Evolutionary conservation across 2,888 invertebrate genomes (phyloP).

Genomic region (Ophion ellenae): DNA sequence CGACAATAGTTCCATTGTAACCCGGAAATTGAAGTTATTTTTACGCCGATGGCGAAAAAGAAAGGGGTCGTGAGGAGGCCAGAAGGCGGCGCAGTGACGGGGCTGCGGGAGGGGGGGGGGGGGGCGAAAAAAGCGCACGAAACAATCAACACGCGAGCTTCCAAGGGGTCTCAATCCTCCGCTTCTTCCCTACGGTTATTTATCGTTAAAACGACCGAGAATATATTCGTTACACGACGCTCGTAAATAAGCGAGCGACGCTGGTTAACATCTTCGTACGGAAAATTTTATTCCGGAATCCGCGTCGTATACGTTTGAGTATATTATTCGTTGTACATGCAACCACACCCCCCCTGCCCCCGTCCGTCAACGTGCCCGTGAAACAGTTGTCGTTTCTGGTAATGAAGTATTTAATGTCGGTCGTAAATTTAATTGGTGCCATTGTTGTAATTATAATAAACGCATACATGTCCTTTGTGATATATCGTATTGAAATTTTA

Average conservation of each 20-base stretch:
- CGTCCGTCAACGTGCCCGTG: too few species aligned
- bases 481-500: too few species aligned
- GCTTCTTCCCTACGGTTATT: conserved; percentile 47
- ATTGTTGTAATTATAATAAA: too few species aligned
- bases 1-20: conserved; percentile 71
- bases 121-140: conserved; percentile 27
- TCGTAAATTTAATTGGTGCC: too few species aligned
- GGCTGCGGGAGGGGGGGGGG: background rate
- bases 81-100: too few species aligned
- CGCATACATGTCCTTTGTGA: too few species aligned
- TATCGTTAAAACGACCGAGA: conserved; percentile 35
- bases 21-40: conserved; percentile 71
- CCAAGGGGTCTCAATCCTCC: conserved; percentile 9
- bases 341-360: too few species aligned
- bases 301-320: background rate
- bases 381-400: too few species aligned
- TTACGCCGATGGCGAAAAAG: conserved; percentile 62
- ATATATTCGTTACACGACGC: conserved; percentile 40
- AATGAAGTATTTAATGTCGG: too few species aligned
- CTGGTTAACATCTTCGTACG: conserved; percentile 23
- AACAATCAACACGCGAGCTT: conserved; percentile 52
- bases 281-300: conserved; percentile 26
- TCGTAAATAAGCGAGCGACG: conserved; percentile 33
- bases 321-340: conserved; percentile 28
- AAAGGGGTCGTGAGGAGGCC: conserved; percentile 1